phyloP scores from a whole-genome alignment of 2,888 invertebrate species.

The Apeira syringaria region DNA sequence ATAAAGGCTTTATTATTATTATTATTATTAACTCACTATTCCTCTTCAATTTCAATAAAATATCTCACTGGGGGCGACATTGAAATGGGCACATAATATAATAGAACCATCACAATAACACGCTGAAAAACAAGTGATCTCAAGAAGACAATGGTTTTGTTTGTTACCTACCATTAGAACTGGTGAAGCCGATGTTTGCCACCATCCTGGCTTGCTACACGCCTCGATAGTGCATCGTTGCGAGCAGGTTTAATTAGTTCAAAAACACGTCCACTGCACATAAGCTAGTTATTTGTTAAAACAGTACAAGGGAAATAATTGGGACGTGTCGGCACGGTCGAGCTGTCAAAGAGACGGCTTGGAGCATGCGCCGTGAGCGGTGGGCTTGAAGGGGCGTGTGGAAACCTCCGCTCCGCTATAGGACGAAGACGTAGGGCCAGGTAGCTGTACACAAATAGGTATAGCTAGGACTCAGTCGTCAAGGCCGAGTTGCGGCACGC shows the following conservation, averaged over 20 bases:
- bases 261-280: constrained; percentile 17
- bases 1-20: too few species aligned
- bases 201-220: constrained; percentile 64
- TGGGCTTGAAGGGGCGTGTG: constrained; percentile 75
- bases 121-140: constrained; percentile 12
- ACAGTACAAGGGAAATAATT: constrained; percentile 54
- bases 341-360: constrained; percentile 61
- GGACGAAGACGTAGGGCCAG: constrained; percentile 53
- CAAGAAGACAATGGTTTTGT: constrained; percentile 34
- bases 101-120: constrained; percentile 1
- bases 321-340: constrained; percentile 66
- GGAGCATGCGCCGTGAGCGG: constrained; percentile 57
- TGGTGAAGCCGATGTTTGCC: constrained; percentile 70
- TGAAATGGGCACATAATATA: not conserved
- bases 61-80: too few species aligned
- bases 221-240: constrained; percentile 44
- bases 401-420: constrained; percentile 57
- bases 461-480: constrained; percentile 43
- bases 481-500: constrained; percentile 58
- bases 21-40: too few species aligned
- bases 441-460: constrained; percentile 29
- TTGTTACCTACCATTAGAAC: constrained; percentile 66
- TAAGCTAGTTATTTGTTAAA: constrained; percentile 29
- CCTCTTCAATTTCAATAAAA: too few species aligned
- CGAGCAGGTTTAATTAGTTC: constrained; percentile 20